Base-by-base conservation (phyloP, 1,140 invertebrate species). In the Melipona quadrifasciata region DNA sequence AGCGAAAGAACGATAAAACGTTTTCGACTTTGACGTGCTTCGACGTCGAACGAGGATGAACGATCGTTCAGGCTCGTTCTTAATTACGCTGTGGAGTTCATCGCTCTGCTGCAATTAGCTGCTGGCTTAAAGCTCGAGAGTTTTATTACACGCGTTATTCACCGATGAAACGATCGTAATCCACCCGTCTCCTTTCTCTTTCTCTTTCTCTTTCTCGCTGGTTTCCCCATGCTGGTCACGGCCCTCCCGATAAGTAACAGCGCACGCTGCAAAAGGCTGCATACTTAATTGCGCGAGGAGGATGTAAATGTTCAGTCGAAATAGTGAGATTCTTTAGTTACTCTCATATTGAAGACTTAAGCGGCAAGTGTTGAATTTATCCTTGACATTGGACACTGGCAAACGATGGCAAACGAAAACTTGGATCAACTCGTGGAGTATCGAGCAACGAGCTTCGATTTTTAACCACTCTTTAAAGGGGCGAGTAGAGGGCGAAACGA, bases 71-170 rank as follows among this genome's bases (percentile, higher is more conserved):
- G 72, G 1, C 11, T 21, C 27, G 47, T 24, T 74, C 72, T 55
- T 74, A 74, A 74, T 74, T 74, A 31, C 72, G 27, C 39, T 8
- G 39, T 8, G 21, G 72, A 55, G 51, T 55, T 74, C 27, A 53
- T 10, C 53, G 55, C 31, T n/a, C n/a, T 27, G 10, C 34, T n/a
- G 55, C 47, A 57, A 76, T 76, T 76, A 76, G 31, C 74, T 58
- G 31, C 74, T 61, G 27, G 31, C 55, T 58, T 61, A 39, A 61
- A 39, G 39, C 27, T 39, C 31, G 16, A 76, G 47, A 34, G 51
- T 47, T 31, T 34, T 4, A 5, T 14, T 47, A 47, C 39, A 19
- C 55, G n/a, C 16, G 55, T 39, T n/a, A 76, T 61, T 2, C 5
- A 61, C 31, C 14, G 24, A 31, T 39, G 8, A 34, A 75, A 39